Evolutionary conservation across 1,140 invertebrate species (phyloP).

Genomic region (Bursaphelenchus mucronatus): DNA sequence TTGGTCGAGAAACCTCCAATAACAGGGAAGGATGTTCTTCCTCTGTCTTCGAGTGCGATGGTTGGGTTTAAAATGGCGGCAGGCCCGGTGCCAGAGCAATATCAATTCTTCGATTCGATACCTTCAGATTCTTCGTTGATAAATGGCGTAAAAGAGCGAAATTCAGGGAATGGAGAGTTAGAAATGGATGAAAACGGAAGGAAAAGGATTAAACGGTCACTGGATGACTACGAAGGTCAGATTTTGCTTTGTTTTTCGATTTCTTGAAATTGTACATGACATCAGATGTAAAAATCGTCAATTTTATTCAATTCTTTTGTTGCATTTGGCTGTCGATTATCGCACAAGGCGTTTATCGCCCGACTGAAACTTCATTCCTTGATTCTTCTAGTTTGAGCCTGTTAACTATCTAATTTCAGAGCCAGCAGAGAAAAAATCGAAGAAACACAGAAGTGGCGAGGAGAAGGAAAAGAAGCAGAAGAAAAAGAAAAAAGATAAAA

Average conservation of each 20-base stretch:
- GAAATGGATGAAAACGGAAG: constrained; percentile 68
- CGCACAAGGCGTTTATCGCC: no score
- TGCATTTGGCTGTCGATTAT: neutral
- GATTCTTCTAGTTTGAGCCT: no score
- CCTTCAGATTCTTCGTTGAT: constrained; percentile 68
- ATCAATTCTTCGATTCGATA: constrained; percentile 73
- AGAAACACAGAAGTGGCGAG: constrained; percentile 86
- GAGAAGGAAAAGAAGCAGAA: constrained; percentile 76
- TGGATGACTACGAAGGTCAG: constrained; percentile 37
- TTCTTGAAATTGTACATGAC: neutral
- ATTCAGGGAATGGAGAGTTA: constrained; percentile 66
- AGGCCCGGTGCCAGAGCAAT: constrained; percentile 88
- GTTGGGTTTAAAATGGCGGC: constrained; percentile 90
- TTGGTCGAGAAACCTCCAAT: constrained; percentile 96
- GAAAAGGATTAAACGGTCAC: constrained; percentile 70
- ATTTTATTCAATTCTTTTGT: neutral
- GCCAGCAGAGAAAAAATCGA: constrained; percentile 64
- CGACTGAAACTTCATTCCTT: no score
- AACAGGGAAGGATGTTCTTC: constrained; percentile 83
- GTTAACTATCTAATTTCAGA: constrained; percentile 17
- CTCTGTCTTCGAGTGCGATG: constrained; percentile 79
- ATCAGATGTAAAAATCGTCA: neutral
- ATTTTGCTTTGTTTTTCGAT: no score
- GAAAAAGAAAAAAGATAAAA: constrained; percentile 66
- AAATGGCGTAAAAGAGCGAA: constrained; percentile 62